Evolutionary conservation across 2,888 invertebrate species (phyloP).

Genomic region (Cataglyphis livida): DNA sequence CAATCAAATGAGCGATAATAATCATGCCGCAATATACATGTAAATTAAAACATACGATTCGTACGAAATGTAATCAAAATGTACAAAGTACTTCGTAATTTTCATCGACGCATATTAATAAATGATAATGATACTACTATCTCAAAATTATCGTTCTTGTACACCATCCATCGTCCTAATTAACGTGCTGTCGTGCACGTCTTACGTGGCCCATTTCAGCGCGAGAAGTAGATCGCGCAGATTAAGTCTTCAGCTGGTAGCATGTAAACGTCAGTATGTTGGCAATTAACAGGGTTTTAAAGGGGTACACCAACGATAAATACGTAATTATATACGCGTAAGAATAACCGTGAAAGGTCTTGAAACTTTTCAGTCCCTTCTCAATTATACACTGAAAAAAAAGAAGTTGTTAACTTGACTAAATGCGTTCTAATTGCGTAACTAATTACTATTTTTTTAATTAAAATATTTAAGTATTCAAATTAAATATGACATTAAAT

Average conservation of each 20-base stretch:
- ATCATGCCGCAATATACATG: not conserved
- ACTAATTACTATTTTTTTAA: too few relatives aligned
- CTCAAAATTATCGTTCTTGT: constrained; percentile 64
- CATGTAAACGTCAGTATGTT: constrained; percentile 65
- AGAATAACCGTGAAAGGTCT: not conserved
- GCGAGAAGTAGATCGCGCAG: constrained; percentile 69
- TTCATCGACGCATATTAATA: constrained; percentile 62
- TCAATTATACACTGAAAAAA: not conserved
- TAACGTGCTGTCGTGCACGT: constrained; percentile 73
- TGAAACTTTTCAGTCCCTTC: not conserved
- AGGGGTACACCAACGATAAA: constrained; percentile 61
- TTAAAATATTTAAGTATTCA: too few relatives aligned
- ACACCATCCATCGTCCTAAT: constrained; percentile 75
- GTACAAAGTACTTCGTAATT: not conserved
- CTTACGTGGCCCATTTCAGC: constrained; percentile 69
- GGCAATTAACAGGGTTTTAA: constrained; percentile 69
- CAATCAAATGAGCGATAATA: not conserved
- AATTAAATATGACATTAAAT: too few relatives aligned
- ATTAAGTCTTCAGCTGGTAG: constrained; percentile 70
- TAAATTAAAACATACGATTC: not conserved
- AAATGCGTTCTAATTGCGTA: too few relatives aligned
- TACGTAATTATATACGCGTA: constrained; percentile 33
- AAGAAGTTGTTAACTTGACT: too few relatives aligned
- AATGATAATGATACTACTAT: constrained; percentile 61
- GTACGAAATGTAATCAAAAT: not conserved